Percentiles rank a stretch among this genome's conserved stretches.
These are phyloP conservation scores for Clarias fuscus DNA, from an alignment of 2,797 vertebrate species.

Conservation along the genomic window DNA sequence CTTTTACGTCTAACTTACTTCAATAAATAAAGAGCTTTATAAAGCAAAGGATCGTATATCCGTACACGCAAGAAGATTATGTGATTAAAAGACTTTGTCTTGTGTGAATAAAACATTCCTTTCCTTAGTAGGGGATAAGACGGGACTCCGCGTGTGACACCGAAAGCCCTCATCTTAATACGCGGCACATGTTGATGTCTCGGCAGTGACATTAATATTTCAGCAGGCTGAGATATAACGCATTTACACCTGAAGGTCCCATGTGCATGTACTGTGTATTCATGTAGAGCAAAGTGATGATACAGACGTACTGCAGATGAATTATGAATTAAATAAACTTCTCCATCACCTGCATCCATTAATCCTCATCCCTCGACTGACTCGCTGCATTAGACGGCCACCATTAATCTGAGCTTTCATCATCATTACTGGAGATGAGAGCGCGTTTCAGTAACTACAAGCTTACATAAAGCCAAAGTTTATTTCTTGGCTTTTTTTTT, in stretches of 20 bases:
- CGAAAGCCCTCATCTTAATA: slow-evolving; percentile 22
- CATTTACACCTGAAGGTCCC: slow-evolving; percentile 59
- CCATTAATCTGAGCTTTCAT: slow-evolving; percentile 55
- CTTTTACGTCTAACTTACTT: background rate
- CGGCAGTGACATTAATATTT: slow-evolving; percentile 72
- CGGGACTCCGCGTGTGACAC: background rate
- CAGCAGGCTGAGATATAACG: slow-evolving; percentile 62
- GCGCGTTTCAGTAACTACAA: slow-evolving; percentile 14
- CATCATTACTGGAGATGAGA: slow-evolving; percentile 48
- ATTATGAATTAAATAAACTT: slow-evolving; percentile 9
- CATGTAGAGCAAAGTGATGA: background rate
- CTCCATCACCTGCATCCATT: slow-evolving; percentile 26
- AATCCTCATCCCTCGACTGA: slow-evolving; percentile 2
- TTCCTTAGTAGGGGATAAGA: background rate
- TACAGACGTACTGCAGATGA: background rate
- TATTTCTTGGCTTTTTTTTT: background rate
- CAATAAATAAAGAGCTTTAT: background rate
- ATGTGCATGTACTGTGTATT: background rate
- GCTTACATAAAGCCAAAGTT: background rate
- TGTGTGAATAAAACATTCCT: background rate
- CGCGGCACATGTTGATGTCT: slow-evolving; percentile 60
- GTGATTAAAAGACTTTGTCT: slow-evolving; percentile 1
- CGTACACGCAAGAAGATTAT: background rate
- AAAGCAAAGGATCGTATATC: background rate
- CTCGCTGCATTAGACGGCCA: slow-evolving; percentile 22